These are phyloP conservation scores for Coelopa frigida DNA, from an alignment of 1,140 invertebrate species.

Conservation along the genomic window DNA sequence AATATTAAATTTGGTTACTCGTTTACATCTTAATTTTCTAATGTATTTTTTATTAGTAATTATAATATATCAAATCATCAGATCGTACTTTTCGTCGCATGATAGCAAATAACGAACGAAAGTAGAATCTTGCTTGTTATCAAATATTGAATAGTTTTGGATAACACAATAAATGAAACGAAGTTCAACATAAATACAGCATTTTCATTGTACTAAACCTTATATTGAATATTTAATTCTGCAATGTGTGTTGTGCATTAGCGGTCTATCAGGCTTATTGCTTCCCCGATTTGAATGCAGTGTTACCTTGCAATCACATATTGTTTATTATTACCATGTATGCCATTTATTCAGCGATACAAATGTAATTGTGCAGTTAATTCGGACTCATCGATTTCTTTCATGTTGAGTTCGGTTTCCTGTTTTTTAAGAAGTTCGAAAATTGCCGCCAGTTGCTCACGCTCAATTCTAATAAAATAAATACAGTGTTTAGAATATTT, in stretches of 20 bases:
- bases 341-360: constrained; percentile 27
- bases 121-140: neutral
- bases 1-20: no score
- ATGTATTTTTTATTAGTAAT: neutral
- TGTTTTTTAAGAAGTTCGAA: constrained; percentile 37
- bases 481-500: neutral
- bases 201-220: no score
- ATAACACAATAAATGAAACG: no score
- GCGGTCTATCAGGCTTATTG: neutral
- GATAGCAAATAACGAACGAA: neutral
- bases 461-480: constrained; percentile 25
- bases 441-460: constrained; percentile 35
- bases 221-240: no score
- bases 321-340: neutral
- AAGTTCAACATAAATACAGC: no score
- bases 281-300: neutral
- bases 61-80: constrained; percentile 7
- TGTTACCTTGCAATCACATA: neutral
- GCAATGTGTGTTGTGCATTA: no score
- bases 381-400: constrained; percentile 36
- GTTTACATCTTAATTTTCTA: neutral
- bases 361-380: constrained; percentile 33
- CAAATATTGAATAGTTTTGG: neutral
- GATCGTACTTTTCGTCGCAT: constrained; percentile 4
- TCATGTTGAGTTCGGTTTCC: constrained; percentile 35